Evolutionary conservation across 1,140 invertebrate genomes (phyloP), one percentile per base, ranked within the genome.

Genomic region (Zaprionus taronus): DNA sequence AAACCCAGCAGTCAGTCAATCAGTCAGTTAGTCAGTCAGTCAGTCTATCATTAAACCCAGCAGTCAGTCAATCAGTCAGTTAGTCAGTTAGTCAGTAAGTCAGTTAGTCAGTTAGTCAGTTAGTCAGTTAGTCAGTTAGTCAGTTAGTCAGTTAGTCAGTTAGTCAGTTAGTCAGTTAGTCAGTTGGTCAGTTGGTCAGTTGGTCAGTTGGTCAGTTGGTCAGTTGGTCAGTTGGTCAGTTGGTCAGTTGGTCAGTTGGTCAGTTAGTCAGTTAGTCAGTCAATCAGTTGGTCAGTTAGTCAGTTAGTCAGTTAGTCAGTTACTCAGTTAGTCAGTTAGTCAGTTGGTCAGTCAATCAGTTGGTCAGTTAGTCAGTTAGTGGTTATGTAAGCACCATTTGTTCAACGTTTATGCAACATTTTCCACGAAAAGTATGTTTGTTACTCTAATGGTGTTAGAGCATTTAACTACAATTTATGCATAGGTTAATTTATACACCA

Each of bases 381-480:
- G 58, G 73, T 89, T 89, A 89, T 89, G 83, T 89, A 89, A 89
- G 72, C 68, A 69, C 58, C 26, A 44, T 61, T 60, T 12, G 62
- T 60, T 47, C 24, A 61, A 49, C 28, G 7, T 70, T 79, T 82
- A 53, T 14, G 15, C 4, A 60, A 55, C 22, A 22, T 36, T 56
- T 56, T 20, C 26, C n/a, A 24, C n/a, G 55, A 69, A 20, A 56
- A 60, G 15, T 60, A 34, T 38, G 38, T 12, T 69, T 41, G 26
- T 22, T 56, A 15, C 38, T 53, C 31, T 44, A 57, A 31, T 26
- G 22, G 20, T 49, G 56, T 56, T 15, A 11, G 4, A 4, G 11
- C 38, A 15, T 17, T 41, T 47, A 36, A 24, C 36, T 47, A 65
- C 34, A 66, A 53, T 49, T 22, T 24, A 20, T 51, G 14, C 41